Conservation (phyloP, 37 sponge, comb jelly and placozoan genomes). For the Chondrilla cf. caribensis region DNA sequence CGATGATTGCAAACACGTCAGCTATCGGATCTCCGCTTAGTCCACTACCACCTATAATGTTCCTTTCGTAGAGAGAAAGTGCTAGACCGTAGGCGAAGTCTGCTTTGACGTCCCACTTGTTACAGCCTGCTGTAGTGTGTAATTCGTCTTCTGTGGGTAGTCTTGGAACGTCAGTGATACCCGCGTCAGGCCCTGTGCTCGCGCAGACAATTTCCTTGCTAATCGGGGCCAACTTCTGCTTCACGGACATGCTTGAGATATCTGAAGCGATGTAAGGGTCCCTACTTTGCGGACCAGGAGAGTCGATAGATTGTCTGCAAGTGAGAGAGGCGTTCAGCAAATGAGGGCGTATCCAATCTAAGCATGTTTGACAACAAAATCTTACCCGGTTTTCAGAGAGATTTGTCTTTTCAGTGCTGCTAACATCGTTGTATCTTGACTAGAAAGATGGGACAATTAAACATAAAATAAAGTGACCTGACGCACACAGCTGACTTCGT, state of each 20-base stretch:
- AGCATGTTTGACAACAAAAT: too few relatives aligned
- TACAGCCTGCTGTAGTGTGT: conserved; percentile 38
- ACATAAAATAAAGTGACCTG: too few relatives aligned
- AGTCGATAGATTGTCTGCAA: too few relatives aligned
- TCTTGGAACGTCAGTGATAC: conserved; percentile 42
- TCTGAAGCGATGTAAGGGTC: too few relatives aligned
- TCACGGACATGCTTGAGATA: not conserved
- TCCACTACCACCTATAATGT: not conserved
- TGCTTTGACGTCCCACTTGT: conserved; percentile 54
- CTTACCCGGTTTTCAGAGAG: too few relatives aligned
- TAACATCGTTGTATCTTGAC: too few relatives aligned
- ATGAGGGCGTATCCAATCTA: too few relatives aligned
- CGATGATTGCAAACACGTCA: conserved; percentile 83
- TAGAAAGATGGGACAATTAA: too few relatives aligned
- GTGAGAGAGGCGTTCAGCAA: too few relatives aligned
- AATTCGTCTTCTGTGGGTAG: not conserved
- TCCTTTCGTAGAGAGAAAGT: conserved; percentile 78
- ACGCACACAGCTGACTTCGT: too few relatives aligned
- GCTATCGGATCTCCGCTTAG: conserved; percentile 80
- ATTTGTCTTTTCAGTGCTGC: too few relatives aligned
- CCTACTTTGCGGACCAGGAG: too few relatives aligned
- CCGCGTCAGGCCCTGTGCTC: conserved; percentile 80
- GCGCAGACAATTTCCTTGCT: conserved; percentile 32
- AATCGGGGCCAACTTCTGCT: conserved; percentile 11
- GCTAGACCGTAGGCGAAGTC: conserved; percentile 83